A percentile compares a stretch with the other conserved stretches of the same genome.
Conservation (phyloP, 2,888 invertebrate genomes). For the Eupithecia pulchellata region DNA sequence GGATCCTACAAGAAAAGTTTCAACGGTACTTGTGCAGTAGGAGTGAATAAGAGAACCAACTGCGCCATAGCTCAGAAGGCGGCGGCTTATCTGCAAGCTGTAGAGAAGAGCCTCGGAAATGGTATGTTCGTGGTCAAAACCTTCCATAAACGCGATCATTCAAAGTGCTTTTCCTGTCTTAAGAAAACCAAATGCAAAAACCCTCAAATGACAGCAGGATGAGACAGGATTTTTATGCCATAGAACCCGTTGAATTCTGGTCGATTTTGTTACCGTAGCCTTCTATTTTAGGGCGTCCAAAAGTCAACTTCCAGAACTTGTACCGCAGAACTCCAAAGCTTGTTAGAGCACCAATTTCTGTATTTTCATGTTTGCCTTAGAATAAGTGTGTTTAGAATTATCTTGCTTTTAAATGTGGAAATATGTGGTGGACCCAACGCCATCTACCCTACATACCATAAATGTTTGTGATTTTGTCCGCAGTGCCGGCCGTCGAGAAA, state of each 20-base stretch:
- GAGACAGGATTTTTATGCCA: background rate
- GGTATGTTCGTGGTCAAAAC: constrained; percentile 18
- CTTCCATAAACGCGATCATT: background rate
- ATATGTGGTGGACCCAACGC: background rate
- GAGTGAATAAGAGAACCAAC: constrained; percentile 61
- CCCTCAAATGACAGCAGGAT: background rate
- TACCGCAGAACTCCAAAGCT: background rate
- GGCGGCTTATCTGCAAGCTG: constrained; percentile 74
- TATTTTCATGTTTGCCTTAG: background rate
- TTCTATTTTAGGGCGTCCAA: background rate
- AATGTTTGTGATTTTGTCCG: constrained; percentile 21
- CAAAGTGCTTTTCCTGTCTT: background rate
- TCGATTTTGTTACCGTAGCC: too few relatives aligned
- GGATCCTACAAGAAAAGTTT: constrained; percentile 64
- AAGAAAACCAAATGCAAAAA: too few relatives aligned
- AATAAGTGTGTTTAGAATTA: background rate
- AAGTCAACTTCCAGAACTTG: background rate
- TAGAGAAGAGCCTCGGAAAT: constrained; percentile 63
- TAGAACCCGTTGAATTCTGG: background rate
- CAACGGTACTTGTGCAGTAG: constrained; percentile 66
- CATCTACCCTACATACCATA: background rate
- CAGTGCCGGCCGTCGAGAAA: constrained; percentile 65
- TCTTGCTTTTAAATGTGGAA: background rate
- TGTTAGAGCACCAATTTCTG: background rate
- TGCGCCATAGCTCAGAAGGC: constrained; percentile 71